Conservation (phyloP, 2,888 invertebrate genomes). For the Himalopsyche kuldschensis region DNA sequence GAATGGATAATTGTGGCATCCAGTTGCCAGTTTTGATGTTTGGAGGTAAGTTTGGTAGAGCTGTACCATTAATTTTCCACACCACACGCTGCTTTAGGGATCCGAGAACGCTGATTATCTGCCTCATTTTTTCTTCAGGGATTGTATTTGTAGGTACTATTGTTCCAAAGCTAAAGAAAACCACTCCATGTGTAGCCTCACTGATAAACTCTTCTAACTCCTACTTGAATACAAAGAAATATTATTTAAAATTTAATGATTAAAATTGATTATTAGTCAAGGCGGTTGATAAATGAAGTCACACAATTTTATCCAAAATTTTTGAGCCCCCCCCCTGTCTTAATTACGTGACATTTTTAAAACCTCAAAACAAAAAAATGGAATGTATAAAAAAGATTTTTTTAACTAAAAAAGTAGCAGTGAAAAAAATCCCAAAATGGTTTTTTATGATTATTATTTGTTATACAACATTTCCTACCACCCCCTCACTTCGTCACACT, state of each 20-base stretch:
- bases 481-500: too few species aligned
- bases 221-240: conserved; percentile 42
- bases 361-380: too few species aligned
- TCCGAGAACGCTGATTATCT: conserved; percentile 56
- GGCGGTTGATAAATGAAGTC: too few species aligned
- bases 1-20: conserved; percentile 59
- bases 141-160: conserved; percentile 61
- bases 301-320: too few species aligned
- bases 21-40: conserved; percentile 57
- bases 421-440: too few species aligned
- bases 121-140: conserved; percentile 51
- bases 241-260: background rate
- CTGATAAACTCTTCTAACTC: conserved; percentile 54
- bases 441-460: too few species aligned
- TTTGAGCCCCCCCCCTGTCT: too few species aligned
- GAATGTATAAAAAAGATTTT: too few species aligned
- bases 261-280: too few species aligned
- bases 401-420: too few species aligned
- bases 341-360: too few species aligned
- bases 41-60: conserved; percentile 55
- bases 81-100: conserved; percentile 59
- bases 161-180: conserved; percentile 64
- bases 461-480: too few species aligned
- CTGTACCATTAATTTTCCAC: conserved; percentile 56
- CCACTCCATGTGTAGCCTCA: conserved; percentile 54